phyloP scores from a whole-genome alignment of 2,888 invertebrate species.

The Siphlonurus alternatus region DNA sequence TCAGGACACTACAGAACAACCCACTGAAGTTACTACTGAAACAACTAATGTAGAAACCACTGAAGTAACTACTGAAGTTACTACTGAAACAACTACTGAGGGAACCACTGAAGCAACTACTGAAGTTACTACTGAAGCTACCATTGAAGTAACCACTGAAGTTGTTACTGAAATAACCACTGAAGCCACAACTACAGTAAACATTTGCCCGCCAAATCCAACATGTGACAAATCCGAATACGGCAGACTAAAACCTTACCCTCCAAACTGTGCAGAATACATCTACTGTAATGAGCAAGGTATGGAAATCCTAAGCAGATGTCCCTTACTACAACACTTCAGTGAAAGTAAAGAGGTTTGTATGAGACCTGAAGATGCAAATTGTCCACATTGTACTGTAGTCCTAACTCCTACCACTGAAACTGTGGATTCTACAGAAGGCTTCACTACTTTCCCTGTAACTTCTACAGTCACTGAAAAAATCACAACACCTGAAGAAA shows the following conservation, averaged over 20 bases:
- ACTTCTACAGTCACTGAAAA: too few relatives aligned
- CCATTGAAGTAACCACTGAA: too few relatives aligned
- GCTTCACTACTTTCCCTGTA: too few relatives aligned
- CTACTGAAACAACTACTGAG: too few relatives aligned
- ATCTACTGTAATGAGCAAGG: neutral
- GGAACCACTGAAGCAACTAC: too few relatives aligned
- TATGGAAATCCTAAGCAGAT: neutral
- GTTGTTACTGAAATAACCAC: neutral
- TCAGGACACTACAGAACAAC: too few relatives aligned
- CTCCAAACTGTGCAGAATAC: neutral
- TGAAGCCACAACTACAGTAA: neutral
- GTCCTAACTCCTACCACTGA: neutral
- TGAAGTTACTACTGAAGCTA: too few relatives aligned
- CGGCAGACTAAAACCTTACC: neutral
- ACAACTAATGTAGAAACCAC: too few relatives aligned
- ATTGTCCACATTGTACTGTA: neutral
- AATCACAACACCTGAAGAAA: too few relatives aligned
- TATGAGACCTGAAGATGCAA: neutral
- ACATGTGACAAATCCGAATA: neutral
- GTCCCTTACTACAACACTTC: neutral
- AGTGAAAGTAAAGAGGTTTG: neutral
- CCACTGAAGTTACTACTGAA: too few relatives aligned
- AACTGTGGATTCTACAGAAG: too few relatives aligned
- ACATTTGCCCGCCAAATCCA: neutral
- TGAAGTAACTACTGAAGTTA: too few relatives aligned